A percentile compares a stretch with the other conserved stretches of the same genome.
These are phyloP conservation scores for Netelia inedita DNA, from an alignment of 2,888 invertebrate genomes.

Conservation along the genomic window DNA sequence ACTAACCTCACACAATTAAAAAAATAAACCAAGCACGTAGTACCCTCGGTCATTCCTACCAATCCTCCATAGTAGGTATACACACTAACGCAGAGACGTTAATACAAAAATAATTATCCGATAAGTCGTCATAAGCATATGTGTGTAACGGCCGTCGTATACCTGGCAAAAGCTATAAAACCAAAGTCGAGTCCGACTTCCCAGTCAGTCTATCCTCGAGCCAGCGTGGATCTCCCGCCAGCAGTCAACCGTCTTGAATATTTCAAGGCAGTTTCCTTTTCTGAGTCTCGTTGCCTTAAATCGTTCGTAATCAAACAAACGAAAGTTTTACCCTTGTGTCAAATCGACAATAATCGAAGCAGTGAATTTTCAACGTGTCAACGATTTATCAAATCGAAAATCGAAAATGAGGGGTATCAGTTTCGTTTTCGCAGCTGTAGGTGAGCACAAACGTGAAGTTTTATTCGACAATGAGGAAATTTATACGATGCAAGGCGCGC, in stretches of 20 bases:
- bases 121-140: not conserved
- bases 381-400: constrained; percentile 17
- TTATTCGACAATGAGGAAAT: not conserved
- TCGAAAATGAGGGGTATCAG: constrained; percentile 33
- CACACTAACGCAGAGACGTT: no score
- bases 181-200: constrained; percentile 45
- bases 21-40: no score
- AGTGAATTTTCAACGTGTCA: not conserved
- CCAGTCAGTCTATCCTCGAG: constrained; percentile 60
- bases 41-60: no score
- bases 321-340: not conserved
- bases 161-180: constrained; percentile 63
- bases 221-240: constrained; percentile 18
- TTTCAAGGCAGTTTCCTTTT: constrained; percentile 20
- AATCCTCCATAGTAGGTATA: no score
- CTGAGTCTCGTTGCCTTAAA: not conserved
- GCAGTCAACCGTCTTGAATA: constrained; percentile 3
- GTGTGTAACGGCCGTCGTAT: not conserved
- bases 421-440: constrained; percentile 8
- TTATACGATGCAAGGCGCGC: constrained; percentile 2
- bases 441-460: constrained; percentile 25
- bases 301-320: not conserved
- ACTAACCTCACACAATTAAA: no score
- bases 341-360: not conserved
- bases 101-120: no score